Evolutionary conservation across 2,797 vertebrate species (phyloP), one percentile per base, ranked within the genome.

Genomic region (Sardinella longiceps): DNA sequence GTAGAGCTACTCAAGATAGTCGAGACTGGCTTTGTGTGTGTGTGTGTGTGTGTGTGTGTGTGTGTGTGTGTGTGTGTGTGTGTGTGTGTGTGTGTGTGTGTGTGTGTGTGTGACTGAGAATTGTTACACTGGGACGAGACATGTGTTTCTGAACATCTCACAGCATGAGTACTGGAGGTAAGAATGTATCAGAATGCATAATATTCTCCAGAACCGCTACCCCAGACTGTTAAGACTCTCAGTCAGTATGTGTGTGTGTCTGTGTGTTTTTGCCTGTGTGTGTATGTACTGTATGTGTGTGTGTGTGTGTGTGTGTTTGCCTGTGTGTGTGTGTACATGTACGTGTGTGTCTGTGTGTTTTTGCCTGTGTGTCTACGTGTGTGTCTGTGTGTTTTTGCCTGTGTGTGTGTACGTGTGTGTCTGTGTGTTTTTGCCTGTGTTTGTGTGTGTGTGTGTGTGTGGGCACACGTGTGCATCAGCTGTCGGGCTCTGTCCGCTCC

Each of bases 401-500:
- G 50, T 12, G 50, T 51, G 50, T 51, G 50, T 51, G 50, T 51
- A 14, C 18, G 51, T 23, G 15, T 33, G 63, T 33, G 60, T 30
- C 46, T 18, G 48, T 28, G 80, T 30, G 48, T 15, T 1, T 48
- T 14, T 60, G n/a, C 50, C 6, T 58, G 30, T 84, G 70, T 80
- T 18, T 53, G 37, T 46, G 15, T 46, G 45, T 46, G 39, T 28
- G 28, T 20, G 25, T 53, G 63, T 53, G 48, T 66, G 50, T 63
- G 80, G 10, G 25, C 30, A 20, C 70, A 43, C 20, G 70, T 43
- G 70, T 77, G 82, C 28, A 88, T 88, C 94, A 94, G 93, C 94
- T 94, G 93, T 37, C 85, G 86, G 87, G 90, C 88, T 80, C 33
- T 15, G 85, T 87, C 81, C 92, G 96, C 95, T 95, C 96, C 94